These are phyloP conservation scores for Thysanoteuthis rhombus DNA, from an alignment of 2,888 invertebrate species.

Conservation along the genomic window DNA sequence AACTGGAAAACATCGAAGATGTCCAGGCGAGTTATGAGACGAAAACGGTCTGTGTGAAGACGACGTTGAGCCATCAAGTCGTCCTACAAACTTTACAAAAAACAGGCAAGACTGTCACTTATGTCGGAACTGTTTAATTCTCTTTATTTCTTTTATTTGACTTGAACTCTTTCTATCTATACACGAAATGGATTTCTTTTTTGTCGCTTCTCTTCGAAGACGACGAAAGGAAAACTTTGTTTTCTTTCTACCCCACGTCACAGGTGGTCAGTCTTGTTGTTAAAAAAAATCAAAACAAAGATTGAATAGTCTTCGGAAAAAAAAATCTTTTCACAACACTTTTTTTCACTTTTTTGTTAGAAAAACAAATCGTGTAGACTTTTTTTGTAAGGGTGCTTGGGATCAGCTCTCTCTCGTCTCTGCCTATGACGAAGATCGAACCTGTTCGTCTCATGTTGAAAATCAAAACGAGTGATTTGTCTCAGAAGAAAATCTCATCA, in stretches of 20 bases:
- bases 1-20: background rate
- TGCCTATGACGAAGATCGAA: background rate
- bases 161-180: background rate
- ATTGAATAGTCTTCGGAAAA: background rate
- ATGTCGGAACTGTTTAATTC: background rate
- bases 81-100: background rate
- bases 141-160: background rate
- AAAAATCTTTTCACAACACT: background rate
- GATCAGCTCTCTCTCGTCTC: background rate
- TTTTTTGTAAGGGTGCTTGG: background rate
- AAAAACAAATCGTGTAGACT: too few species aligned
- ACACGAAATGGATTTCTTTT: background rate
- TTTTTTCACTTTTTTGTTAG: background rate
- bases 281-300: background rate
- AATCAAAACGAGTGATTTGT: too few species aligned
- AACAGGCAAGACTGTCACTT: background rate
- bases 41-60: background rate
- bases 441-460: background rate
- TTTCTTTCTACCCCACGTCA: background rate
- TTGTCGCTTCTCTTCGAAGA: background rate
- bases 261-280: background rate
- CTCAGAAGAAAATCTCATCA: too few species aligned
- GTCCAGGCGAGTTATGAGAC: background rate
- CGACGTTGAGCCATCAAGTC: background rate
- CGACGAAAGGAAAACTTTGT: background rate